phyloP scores from a whole-genome alignment of 2,113 vertebrate species.

The Tonatia bakeri region DNA sequence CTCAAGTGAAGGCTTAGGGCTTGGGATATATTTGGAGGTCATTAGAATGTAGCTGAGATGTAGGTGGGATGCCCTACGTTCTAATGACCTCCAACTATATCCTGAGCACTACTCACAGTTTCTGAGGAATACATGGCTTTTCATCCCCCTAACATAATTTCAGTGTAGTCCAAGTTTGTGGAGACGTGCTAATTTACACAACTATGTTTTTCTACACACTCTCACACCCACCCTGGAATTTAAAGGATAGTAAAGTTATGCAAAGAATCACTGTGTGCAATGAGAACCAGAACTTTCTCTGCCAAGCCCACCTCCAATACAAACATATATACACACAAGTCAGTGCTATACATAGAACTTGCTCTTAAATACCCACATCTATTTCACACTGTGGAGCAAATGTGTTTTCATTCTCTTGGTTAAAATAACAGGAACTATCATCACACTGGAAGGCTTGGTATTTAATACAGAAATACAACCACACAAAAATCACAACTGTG shows the following conservation, averaged over 20 bases:
- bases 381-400: conserved; percentile 17
- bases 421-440: conserved; percentile 51
- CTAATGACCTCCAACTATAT: not conserved
- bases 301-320: conserved; percentile 33
- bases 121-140: not conserved
- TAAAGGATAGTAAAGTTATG: conserved; percentile 58
- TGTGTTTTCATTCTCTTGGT: conserved; percentile 45
- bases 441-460: conserved; percentile 32
- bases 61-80: not conserved
- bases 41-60: not conserved
- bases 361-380: conserved; percentile 27
- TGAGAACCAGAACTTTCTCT: not conserved
- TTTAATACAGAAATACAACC: conserved; percentile 49
- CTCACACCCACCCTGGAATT: conserved; percentile 41
- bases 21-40: not conserved
- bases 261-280: conserved; percentile 40
- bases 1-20: not conserved
- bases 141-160: not conserved
- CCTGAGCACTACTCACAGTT: not conserved
- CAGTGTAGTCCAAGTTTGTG: not conserved
- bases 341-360: not conserved
- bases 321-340: not conserved
- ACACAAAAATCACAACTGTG: not conserved
- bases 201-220: conserved; percentile 37
- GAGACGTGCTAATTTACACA: conserved; percentile 22